Percentiles rank a stretch among this genome's conserved stretches.
phyloP scores from a whole-genome alignment of 2,888 invertebrate genomes.

The Crepidodera aurea region DNA sequence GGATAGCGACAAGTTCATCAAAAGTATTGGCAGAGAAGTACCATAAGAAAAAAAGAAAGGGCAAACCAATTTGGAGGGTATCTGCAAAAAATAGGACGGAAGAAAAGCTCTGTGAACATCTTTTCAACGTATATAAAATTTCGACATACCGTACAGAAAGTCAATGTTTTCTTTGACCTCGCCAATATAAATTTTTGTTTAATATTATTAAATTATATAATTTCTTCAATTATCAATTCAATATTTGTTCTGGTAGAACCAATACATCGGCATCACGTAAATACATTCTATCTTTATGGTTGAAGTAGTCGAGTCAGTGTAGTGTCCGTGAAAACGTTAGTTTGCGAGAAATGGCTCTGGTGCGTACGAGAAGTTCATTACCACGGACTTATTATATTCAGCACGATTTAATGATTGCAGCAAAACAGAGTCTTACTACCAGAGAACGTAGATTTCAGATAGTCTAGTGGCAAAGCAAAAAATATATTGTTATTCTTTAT shows the following conservation, averaged over 20 bases:
- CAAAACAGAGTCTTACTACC: slow-evolving; percentile 22
- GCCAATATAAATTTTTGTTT: too few species aligned
- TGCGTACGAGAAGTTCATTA: slow-evolving; percentile 46
- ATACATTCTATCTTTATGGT: neutral
- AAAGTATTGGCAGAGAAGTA: too few species aligned
- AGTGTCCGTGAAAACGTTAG: slow-evolving; percentile 17
- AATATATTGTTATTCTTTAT: neutral
- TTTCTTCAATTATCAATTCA: too few species aligned
- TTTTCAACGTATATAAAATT: too few species aligned
- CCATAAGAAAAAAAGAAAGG: too few species aligned
- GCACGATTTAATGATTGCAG: slow-evolving; percentile 37
- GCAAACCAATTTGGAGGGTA: too few species aligned
- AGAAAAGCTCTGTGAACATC: too few species aligned
- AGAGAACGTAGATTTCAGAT: slow-evolving; percentile 9
- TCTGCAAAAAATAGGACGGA: too few species aligned
- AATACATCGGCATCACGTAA: neutral
- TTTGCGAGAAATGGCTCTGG: slow-evolving; percentile 14
- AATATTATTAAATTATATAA: too few species aligned
- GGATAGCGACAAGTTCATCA: too few species aligned
- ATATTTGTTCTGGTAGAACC: neutral
- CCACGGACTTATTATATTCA: slow-evolving; percentile 47
- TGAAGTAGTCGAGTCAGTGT: neutral
- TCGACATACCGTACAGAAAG: too few species aligned
- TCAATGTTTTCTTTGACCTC: too few species aligned
- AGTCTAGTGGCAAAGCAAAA: neutral